phyloP scores from a whole-genome alignment of 2,888 invertebrate genomes.

The Dryadula phaetusa region DNA sequence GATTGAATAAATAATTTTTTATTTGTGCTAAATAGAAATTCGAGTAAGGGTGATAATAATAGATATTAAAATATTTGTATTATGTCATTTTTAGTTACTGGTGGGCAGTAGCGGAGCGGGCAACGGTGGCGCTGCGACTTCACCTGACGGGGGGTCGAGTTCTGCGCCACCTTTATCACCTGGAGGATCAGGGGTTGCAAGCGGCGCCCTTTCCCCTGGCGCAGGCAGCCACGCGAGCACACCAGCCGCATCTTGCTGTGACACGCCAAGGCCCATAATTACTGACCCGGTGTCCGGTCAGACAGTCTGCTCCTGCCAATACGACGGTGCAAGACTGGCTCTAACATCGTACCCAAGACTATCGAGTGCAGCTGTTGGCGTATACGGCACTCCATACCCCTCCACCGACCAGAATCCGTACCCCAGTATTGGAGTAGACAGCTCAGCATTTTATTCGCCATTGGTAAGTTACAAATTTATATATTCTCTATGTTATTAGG shows the following conservation, averaged over 20 bases:
- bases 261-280: conserved; percentile 95
- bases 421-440: conserved; percentile 96
- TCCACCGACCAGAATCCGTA: conserved; percentile 96
- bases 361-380: conserved; percentile 90
- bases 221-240: conserved; percentile 81
- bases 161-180: conserved; percentile 90
- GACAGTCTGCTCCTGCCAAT: conserved; percentile 97
- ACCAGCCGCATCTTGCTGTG: conserved; percentile 89
- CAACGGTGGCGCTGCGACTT: conserved; percentile 89
- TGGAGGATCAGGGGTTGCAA: conserved; percentile 87
- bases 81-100: conserved; percentile 84
- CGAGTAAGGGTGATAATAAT: not conserved
- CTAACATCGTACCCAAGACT: conserved; percentile 91
- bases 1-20: not conserved
- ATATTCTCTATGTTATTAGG: conserved; percentile 51
- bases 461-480: conserved; percentile 89
- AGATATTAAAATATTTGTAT: not conserved
- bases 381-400: conserved; percentile 94
- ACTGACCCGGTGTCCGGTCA: conserved; percentile 97
- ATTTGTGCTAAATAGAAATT: not conserved
- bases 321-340: conserved; percentile 94
- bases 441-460: conserved; percentile 97
- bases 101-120: conserved; percentile 91
- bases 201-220: conserved; percentile 85
- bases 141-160: conserved; percentile 88